Evolutionary conservation across 2,888 invertebrate species (phyloP).

Genomic region (Drosophila putrida): DNA sequence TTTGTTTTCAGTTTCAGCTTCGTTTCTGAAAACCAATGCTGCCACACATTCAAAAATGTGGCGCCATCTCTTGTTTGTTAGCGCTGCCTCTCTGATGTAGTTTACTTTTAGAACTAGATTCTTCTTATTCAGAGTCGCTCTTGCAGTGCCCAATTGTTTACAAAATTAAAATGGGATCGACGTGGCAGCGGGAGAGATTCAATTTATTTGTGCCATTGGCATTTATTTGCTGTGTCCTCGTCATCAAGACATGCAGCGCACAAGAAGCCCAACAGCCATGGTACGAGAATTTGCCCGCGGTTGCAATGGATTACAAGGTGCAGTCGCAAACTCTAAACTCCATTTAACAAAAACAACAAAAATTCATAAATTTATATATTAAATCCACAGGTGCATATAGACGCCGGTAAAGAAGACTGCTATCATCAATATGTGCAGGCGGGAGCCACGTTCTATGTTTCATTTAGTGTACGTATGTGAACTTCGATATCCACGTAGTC

Average conservation of each 20-base stretch:
- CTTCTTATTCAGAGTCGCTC: too few species aligned
- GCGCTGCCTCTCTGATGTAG: too few species aligned
- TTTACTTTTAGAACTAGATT: too few species aligned
- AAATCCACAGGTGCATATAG: conserved; percentile 89
- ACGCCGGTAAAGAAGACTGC: conserved; percentile 97
- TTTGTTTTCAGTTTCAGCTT: not conserved
- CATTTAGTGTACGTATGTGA: conserved; percentile 92
- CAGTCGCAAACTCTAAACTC: conserved; percentile 1
- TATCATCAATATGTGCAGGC: conserved; percentile 97
- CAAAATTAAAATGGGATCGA: conserved; percentile 78
- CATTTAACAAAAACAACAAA: conserved; percentile 17
- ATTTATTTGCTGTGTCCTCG: conserved; percentile 47
- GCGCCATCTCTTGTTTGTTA: too few species aligned
- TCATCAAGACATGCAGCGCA: conserved; percentile 57
- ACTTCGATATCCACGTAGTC: not conserved
- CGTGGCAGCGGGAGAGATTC: conserved; percentile 81
- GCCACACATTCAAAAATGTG: too few species aligned
- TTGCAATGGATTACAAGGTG: conserved; percentile 97
- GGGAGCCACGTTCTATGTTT: conserved; percentile 96
- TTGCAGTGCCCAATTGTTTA: conserved; percentile 56
- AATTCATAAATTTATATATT: not conserved
- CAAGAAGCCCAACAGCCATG: conserved; percentile 89
- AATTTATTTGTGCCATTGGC: conserved; percentile 55
- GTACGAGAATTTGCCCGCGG: conserved; percentile 95
- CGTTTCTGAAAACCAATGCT: too few species aligned